Conservation (phyloP, 1,140 invertebrate genomes). For the Batillaria attramentaria region DNA sequence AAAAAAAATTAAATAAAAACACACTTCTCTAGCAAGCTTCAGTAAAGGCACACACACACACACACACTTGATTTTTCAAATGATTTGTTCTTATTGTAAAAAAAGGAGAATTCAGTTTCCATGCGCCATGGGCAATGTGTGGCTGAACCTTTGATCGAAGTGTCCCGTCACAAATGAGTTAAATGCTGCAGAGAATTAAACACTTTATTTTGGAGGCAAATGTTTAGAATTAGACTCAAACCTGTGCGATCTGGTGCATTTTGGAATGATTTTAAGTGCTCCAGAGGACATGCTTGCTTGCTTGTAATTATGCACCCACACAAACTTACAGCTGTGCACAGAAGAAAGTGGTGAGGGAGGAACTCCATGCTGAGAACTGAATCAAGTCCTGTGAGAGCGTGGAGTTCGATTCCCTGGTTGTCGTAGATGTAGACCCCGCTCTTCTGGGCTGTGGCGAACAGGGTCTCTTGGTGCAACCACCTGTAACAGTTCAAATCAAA, state of each 20-base stretch:
- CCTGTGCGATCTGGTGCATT: too few species aligned
- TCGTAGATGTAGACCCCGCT: constrained; percentile 98
- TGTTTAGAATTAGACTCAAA: too few species aligned
- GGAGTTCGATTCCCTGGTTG: constrained; percentile 95
- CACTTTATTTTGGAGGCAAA: too few species aligned
- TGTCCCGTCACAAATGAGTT: too few species aligned
- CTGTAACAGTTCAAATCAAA: constrained; percentile 73
- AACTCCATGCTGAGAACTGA: constrained; percentile 90
- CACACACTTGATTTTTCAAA: too few species aligned
- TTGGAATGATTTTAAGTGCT: not conserved
- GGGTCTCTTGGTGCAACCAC: constrained; percentile 96
- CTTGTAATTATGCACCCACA: not conserved
- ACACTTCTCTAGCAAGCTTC: not conserved
- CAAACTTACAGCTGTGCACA: constrained; percentile 84
- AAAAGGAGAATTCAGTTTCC: not conserved
- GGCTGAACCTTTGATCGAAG: too few species aligned
- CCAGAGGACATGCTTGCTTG: too few species aligned
- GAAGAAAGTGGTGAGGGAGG: constrained; percentile 96
- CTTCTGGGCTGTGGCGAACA: constrained; percentile 98
- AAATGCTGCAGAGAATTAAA: too few species aligned
- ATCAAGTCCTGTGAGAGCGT: constrained; percentile 93
- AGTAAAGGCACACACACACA: too few species aligned
- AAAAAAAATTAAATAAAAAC: too few species aligned
- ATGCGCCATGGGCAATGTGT: too few species aligned
- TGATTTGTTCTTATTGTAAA: not conserved